Conservation (phyloP, 1,140 invertebrate species). For the Carcinoscorpius rotundicauda region DNA sequence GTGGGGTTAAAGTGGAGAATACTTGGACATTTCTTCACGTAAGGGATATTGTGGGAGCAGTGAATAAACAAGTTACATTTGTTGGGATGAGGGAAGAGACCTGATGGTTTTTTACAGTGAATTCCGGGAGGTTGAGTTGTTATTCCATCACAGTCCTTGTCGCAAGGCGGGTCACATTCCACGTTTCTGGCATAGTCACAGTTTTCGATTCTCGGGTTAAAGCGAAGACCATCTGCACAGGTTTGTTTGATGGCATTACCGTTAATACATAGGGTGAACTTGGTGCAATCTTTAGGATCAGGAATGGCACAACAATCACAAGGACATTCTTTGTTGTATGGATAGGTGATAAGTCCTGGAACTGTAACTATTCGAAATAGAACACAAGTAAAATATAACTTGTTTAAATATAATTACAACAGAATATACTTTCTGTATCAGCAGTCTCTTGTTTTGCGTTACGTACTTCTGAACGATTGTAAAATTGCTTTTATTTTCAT, state of each 20-base stretch:
- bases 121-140: too few relatives aligned
- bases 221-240: slow-evolving; percentile 11
- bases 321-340: not conserved
- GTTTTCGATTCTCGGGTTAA: slow-evolving; percentile 6
- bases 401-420: too few relatives aligned
- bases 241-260: not conserved
- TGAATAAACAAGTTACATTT: slow-evolving; percentile 23
- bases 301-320: slow-evolving; percentile 11
- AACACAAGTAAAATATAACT: too few relatives aligned
- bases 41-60: slow-evolving; percentile 22
- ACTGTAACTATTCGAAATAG: too few relatives aligned
- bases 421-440: too few relatives aligned
- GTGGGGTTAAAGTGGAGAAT: slow-evolving; percentile 23
- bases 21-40: slow-evolving; percentile 22
- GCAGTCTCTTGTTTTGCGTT: too few relatives aligned
- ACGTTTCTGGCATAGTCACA: slow-evolving; percentile 12
- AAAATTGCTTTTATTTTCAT: too few relatives aligned
- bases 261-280: slow-evolving; percentile 8
- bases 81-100: slow-evolving; percentile 4
- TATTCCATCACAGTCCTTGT: too few relatives aligned
- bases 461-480: too few relatives aligned
- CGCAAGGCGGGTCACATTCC: not conserved
- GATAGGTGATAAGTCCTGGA: not conserved
- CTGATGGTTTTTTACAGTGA: not conserved
- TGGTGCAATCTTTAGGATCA: slow-evolving; percentile 7